These are phyloP conservation scores for Clupea harengus DNA, from an alignment of 2,113 vertebrate species.

Conservation along the genomic window DNA sequence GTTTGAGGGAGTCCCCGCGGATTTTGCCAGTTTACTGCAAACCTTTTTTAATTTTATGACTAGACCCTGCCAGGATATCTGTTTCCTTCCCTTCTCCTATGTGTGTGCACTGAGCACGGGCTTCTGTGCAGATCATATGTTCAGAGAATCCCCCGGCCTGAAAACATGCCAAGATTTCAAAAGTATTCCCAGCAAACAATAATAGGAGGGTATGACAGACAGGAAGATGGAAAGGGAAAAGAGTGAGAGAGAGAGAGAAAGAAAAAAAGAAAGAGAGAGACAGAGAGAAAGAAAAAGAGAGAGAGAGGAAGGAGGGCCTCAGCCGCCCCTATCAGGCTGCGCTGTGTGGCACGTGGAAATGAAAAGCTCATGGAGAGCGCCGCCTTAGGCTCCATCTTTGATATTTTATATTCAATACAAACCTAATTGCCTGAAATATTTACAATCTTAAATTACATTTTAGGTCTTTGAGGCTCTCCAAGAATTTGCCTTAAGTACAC, in stretches of 20 bases:
- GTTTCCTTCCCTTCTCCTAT: conserved; percentile 55
- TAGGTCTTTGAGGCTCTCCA: conserved; percentile 46
- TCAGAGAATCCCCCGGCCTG: conserved; percentile 39
- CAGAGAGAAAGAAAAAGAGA: conserved; percentile 1
- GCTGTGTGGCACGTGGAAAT: conserved; percentile 18
- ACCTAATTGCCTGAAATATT: conserved; percentile 51
- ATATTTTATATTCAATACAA: conserved; percentile 53
- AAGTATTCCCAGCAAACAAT: conserved; percentile 15
- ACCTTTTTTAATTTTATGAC: conserved; percentile 75
- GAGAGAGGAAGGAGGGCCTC: conserved; percentile 20
- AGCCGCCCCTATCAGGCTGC: not conserved
- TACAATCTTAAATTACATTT: conserved; percentile 53
- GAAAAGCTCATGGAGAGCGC: conserved; percentile 30
- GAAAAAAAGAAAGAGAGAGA: not conserved
- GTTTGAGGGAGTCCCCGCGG: conserved; percentile 83
- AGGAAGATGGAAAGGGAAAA: not conserved
- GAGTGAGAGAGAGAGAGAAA: not conserved
- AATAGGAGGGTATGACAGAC: not conserved
- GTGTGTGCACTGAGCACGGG: not conserved
- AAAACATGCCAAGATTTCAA: conserved; percentile 43
- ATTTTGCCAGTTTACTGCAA: conserved; percentile 78
- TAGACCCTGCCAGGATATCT: conserved; percentile 55
- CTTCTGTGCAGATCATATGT: not conserved
- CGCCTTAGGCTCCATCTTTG: conserved; percentile 47
- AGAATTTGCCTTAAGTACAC: conserved; percentile 49